Evolutionary conservation across 1,140 invertebrate species (phyloP).

Genomic region (Pantala flavescens): DNA sequence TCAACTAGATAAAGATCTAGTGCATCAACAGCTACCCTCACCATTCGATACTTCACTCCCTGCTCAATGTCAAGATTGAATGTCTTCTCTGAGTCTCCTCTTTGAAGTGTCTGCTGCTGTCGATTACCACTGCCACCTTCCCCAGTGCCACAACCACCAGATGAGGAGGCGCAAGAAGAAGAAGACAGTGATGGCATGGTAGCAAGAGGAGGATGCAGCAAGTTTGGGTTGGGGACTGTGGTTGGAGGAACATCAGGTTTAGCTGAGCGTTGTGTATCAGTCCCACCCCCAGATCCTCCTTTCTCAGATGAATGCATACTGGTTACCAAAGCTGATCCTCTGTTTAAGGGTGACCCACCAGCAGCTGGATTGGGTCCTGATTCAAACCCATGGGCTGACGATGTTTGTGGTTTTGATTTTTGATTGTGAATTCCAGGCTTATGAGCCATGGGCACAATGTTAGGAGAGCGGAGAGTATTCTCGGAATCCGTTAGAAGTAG

Average conservation of each 20-base stretch:
- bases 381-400: not conserved
- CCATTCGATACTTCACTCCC: conserved; percentile 92
- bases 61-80: conserved; percentile 29
- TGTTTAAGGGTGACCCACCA: not conserved
- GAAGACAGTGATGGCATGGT: conserved; percentile 76
- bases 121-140: not conserved
- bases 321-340: not conserved
- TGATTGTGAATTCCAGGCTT: not conserved
- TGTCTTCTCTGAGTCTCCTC: not conserved
- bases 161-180: conserved; percentile 54
- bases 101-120: not conserved
- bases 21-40: conserved; percentile 78
- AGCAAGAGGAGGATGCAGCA: conserved; percentile 45
- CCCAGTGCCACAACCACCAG: not conserved
- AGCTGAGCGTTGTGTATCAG: not conserved
- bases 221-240: not conserved
- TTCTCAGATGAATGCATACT: not conserved
- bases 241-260: not conserved
- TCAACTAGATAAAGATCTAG: conserved; percentile 88
- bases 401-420: not conserved
- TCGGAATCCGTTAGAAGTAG: conserved; percentile 78
- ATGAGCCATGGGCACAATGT: not conserved
- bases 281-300: not conserved
- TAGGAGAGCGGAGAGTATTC: conserved; percentile 69
- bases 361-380: not conserved